These are phyloP conservation scores for Rutilus rutilus DNA, from an alignment of 2,113 vertebrate genomes.

Conservation along the genomic window DNA sequence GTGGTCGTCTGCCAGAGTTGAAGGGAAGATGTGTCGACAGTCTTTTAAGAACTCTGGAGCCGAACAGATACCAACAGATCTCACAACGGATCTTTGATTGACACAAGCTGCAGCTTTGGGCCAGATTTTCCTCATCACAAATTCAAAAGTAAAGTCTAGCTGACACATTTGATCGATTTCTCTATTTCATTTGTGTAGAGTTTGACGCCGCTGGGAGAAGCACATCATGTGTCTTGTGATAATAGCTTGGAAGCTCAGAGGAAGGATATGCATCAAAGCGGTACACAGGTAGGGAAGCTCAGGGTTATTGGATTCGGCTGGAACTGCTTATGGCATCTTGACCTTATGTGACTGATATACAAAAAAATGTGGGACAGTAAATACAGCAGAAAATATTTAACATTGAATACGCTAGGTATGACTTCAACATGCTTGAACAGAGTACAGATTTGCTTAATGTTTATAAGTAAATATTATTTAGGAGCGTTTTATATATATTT, in stretches of 20 bases:
- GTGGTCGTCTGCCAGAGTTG: conserved; percentile 1
- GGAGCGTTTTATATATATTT: background rate
- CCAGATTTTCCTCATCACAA: conserved; percentile 27
- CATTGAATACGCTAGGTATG: background rate
- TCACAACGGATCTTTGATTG: background rate
- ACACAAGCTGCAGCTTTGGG: background rate
- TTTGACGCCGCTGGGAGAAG: conserved; percentile 16
- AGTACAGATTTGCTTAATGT: background rate
- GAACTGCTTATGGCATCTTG: conserved; percentile 63
- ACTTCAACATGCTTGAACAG: background rate
- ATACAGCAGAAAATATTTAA: background rate
- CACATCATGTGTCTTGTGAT: conserved; percentile 19
- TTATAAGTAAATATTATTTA: background rate
- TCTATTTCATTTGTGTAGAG: conserved; percentile 30
- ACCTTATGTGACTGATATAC: conserved; percentile 63
- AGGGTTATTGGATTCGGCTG: conserved; percentile 55
- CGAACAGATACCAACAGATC: conserved; percentile 17
- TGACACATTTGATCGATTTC: conserved; percentile 33
- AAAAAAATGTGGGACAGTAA: background rate
- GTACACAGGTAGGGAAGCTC: conserved; percentile 11
- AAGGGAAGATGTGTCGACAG: conserved; percentile 7
- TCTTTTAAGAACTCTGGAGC: conserved; percentile 3
- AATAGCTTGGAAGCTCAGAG: conserved; percentile 17
- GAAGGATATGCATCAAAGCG: conserved; percentile 17
- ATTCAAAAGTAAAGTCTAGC: conserved; percentile 29